Evolutionary conservation across 53 echinoderm and acorn worm species (phyloP), one percentile per base, ranked within the genome.

Genomic region (Paracentrotus lividus): DNA sequence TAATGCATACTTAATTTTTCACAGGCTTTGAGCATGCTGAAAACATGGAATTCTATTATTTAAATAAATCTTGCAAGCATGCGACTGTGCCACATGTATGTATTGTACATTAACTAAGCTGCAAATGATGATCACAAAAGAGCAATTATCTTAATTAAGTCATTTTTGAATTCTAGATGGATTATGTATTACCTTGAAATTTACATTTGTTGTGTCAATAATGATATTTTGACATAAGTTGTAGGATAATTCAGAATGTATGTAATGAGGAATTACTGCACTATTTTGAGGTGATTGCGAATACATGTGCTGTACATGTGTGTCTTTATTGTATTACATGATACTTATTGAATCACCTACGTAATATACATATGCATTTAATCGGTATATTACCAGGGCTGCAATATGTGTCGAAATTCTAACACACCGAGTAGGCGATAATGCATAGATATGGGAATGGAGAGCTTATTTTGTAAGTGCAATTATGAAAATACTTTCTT

Each of bases 401-500:
- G 81, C 81, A 81, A 81, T 24, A n/a, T 5, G 24, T 81, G 67
- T 67, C 32, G 31, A 67, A 32, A 67, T 26, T 1, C 24, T 42
- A 3, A 81, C 10, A 10, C 81, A 81, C 49, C 20, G 81, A 81
- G 81, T 47, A 81, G 81, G 81, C 81, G 81, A 47, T 81, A 81
- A 81, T 42, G 2, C 14, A 72, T 34, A 81, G 1, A 4, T 34
- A 4, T 81, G 81, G 47, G 24, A 26, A 76, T 20, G 76, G 42
- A 40, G 16, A 15, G 76, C 18, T 76, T n/a, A n/a, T n/a, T n/a
- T n/a, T n/a, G n/a, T n/a, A 76, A 81, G 81, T 81, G 81, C 81
- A 81, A 81, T 81, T 81, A 72, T 72, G 18, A 81, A 81, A 45
- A 81, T 9, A 47, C 8, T 81, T 81, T 81, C 81, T 81, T 81